These are phyloP conservation scores for Julus scanicus DNA, from an alignment of 2,888 invertebrate species.

Conservation along the genomic window DNA sequence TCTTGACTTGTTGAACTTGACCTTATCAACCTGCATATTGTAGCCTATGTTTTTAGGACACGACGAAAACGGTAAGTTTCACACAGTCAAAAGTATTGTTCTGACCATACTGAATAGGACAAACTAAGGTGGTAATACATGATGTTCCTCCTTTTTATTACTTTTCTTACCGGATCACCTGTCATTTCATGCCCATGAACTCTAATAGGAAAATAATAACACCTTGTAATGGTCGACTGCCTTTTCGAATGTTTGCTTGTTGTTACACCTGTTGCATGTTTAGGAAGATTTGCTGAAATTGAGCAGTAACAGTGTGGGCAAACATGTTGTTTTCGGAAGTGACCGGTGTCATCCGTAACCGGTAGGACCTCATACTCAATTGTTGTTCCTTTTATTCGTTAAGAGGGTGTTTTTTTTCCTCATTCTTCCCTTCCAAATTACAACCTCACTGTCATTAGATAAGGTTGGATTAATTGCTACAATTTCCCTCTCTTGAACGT, in stretches of 20 bases:
- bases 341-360: constrained; percentile 25
- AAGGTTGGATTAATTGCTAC: constrained; percentile 16
- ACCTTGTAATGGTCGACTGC: constrained; percentile 14
- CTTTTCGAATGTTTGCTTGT: neutral
- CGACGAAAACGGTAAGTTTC: neutral
- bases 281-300: constrained; percentile 6
- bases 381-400: neutral
- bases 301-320: neutral
- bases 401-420: neutral
- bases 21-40: neutral
- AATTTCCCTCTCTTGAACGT: constrained; percentile 3
- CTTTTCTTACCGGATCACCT: neutral
- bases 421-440: neutral
- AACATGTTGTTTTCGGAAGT: constrained; percentile 3
- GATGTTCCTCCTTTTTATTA: neutral
- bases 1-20: constrained; percentile 14
- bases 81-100: constrained; percentile 15
- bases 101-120: neutral
- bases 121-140: neutral
- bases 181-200: neutral
- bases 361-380: neutral
- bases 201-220: constrained; percentile 2
- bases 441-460: constrained; percentile 4
- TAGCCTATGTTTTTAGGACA: neutral
- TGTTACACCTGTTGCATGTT: neutral